These are phyloP conservation scores for Oligia strigilis DNA, from an alignment of 2,888 invertebrate genomes.

Conservation along the genomic window DNA sequence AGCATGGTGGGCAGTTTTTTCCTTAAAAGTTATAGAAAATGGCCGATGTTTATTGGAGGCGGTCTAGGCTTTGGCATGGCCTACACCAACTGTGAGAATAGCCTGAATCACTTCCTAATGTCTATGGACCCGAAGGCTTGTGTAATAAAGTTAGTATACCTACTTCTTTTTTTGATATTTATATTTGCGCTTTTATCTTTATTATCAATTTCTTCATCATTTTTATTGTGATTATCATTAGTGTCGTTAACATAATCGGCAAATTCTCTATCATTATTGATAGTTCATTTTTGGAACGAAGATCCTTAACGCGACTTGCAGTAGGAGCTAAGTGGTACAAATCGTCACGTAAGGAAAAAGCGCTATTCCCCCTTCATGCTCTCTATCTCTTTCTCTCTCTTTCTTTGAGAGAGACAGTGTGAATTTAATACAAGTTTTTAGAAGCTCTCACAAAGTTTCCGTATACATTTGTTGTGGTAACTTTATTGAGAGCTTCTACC, in stretches of 20 bases:
- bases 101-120: slow-evolving; percentile 81
- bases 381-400: too few relatives aligned
- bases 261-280: not conserved
- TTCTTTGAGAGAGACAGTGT: too few relatives aligned
- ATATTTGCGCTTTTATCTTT: not conserved
- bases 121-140: slow-evolving; percentile 83
- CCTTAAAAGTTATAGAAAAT: slow-evolving; percentile 93
- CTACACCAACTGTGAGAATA: slow-evolving; percentile 95
- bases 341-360: too few relatives aligned
- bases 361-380: too few relatives aligned
- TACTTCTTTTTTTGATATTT: not conserved
- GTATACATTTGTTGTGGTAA: not conserved
- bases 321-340: too few relatives aligned
- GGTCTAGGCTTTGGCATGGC: slow-evolving; percentile 98
- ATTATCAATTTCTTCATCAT: not conserved
- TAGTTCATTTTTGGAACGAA: not conserved
- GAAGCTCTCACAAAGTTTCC: too few relatives aligned
- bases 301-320: too few relatives aligned
- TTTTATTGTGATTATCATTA: not conserved
- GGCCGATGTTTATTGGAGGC: slow-evolving; percentile 96
- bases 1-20: slow-evolving; percentile 91
- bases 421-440: too few relatives aligned
- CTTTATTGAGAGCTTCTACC: not conserved
- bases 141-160: slow-evolving; percentile 79
- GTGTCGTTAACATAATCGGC: not conserved